Percentiles rank a stretch among this genome's conserved stretches.
phyloP scores from a whole-genome alignment of 1,140 invertebrate genomes.

The Cydia pomonella region DNA sequence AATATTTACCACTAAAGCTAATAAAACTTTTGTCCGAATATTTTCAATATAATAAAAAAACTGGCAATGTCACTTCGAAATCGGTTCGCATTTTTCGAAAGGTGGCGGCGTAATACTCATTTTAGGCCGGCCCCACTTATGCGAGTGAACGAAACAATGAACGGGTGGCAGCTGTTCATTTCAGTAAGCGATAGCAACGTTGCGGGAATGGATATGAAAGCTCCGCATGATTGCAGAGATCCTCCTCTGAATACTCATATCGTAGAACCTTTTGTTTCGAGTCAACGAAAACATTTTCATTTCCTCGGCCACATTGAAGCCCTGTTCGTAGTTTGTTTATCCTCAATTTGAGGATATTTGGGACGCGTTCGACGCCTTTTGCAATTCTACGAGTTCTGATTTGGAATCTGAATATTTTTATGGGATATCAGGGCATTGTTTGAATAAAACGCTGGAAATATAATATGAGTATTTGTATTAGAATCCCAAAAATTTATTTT shows the following conservation, averaged over 20 bases:
- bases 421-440: slow-evolving; percentile 35
- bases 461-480: not conserved
- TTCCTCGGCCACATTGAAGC: slow-evolving; percentile 48
- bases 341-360: slow-evolving; percentile 57
- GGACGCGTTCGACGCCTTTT: slow-evolving; percentile 43
- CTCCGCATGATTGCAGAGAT: slow-evolving; percentile 37
- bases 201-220: slow-evolving; percentile 48
- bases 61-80: not conserved
- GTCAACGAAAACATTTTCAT: slow-evolving; percentile 65
- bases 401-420: slow-evolving; percentile 55
- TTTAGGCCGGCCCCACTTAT: slow-evolving; percentile 42
- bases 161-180: slow-evolving; percentile 54
- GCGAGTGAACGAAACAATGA: slow-evolving; percentile 48
- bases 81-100: slow-evolving; percentile 21
- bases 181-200: slow-evolving; percentile 53
- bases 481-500: not conserved
- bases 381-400: slow-evolving; percentile 48
- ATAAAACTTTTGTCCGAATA: not conserved
- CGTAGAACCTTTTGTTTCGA: slow-evolving; percentile 54
- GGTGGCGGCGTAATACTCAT: slow-evolving; percentile 26
- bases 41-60: not conserved
- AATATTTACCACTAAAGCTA: not conserved
- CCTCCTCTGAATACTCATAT: slow-evolving; percentile 46
- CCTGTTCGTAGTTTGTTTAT: slow-evolving; percentile 57
- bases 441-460: slow-evolving; percentile 5